Percentiles rank a stretch among this genome's conserved stretches.
Conservation (phyloP, 2,113 vertebrate genomes). For the Blennius ocellaris region DNA sequence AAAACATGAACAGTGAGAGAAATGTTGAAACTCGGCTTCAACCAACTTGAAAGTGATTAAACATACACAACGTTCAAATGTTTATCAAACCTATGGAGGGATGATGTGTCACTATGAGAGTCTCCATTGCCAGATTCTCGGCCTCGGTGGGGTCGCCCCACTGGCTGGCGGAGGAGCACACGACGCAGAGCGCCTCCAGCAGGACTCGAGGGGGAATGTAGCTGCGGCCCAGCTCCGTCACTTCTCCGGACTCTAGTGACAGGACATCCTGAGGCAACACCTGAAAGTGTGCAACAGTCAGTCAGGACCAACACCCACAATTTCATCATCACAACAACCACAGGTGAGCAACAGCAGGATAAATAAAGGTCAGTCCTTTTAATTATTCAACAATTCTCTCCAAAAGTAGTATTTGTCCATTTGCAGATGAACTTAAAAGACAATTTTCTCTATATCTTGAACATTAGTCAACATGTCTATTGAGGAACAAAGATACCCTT, state of each 20-base stretch:
- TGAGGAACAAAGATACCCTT: too few relatives aligned
- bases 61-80: background rate
- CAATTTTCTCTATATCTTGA: too few relatives aligned
- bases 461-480: too few relatives aligned
- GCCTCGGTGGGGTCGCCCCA: constrained; percentile 84
- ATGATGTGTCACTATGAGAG: constrained; percentile 91
- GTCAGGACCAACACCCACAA: background rate
- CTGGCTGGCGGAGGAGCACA: constrained; percentile 87
- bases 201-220: constrained; percentile 88
- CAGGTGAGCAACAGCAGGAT: background rate
- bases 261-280: constrained; percentile 88
- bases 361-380: too few relatives aligned
- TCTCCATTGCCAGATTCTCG: constrained; percentile 90
- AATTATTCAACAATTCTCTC: too few relatives aligned
- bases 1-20: background rate
- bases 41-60: background rate
- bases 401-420: too few relatives aligned
- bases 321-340: too few relatives aligned
- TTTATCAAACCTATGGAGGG: constrained; percentile 89
- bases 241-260: constrained; percentile 88
- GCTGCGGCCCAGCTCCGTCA: constrained; percentile 86
- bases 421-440: too few relatives aligned
- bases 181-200: constrained; percentile 87
- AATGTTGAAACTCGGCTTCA: background rate
- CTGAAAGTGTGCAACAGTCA: constrained; percentile 65